phyloP scores from a whole-genome alignment of 2,113 vertebrate species.

The Anoplopoma fimbria region DNA sequence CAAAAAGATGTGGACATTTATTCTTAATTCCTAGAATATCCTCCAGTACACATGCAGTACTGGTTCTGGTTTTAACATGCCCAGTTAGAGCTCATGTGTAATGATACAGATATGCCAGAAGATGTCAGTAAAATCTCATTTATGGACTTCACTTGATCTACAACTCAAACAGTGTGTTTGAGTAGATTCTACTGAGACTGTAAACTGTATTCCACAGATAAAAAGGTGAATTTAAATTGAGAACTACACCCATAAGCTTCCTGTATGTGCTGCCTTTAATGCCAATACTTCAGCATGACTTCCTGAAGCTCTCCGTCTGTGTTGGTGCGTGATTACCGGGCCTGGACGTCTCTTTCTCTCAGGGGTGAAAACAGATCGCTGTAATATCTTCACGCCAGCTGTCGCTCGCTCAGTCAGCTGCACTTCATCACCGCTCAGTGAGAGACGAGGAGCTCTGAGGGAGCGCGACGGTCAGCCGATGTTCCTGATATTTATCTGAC shows the following conservation, averaged over 20 bases:
- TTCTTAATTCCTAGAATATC: neutral
- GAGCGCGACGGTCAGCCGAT: neutral
- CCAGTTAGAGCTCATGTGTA: neutral
- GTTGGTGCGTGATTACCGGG: no score
- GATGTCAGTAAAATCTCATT: slow-evolving; percentile 53
- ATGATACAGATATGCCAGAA: neutral
- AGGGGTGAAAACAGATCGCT: slow-evolving; percentile 37
- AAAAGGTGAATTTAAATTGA: neutral
- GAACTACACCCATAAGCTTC: neutral
- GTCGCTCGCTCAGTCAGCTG: slow-evolving; percentile 33
- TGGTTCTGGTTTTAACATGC: neutral
- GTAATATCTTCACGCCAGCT: slow-evolving; percentile 49
- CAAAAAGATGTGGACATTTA: neutral
- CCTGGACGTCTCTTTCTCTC: slow-evolving; percentile 13
- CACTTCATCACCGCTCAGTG: no score
- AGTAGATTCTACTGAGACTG: neutral
- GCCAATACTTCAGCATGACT: neutral
- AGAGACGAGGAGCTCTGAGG: no score
- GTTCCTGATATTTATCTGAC: slow-evolving; percentile 58
- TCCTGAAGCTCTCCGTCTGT: neutral
- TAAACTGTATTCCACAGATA: neutral
- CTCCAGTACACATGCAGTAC: neutral
- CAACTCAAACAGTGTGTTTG: neutral
- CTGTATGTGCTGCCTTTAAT: neutral
- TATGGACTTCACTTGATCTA: neutral